phyloP scores from a whole-genome alignment of 2,797 vertebrate genomes.

The Xenops minutus region DNA sequence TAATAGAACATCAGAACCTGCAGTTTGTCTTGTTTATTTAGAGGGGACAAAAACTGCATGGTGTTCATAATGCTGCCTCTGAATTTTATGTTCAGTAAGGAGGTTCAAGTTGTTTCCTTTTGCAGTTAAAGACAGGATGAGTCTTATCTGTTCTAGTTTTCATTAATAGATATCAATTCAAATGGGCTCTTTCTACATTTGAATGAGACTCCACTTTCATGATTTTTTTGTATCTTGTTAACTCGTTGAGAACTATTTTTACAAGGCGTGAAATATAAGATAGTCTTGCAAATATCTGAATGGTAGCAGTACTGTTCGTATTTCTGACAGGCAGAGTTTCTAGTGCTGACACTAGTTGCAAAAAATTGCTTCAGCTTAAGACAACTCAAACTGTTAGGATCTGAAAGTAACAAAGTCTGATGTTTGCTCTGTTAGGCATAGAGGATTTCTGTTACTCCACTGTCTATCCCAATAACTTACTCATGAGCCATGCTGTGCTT shows the following conservation, averaged over 20 bases:
- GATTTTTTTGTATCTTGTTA: background rate
- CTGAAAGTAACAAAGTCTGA: background rate
- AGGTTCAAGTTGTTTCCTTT: background rate
- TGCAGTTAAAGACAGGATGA: background rate
- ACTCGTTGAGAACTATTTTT: background rate
- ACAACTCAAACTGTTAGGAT: background rate
- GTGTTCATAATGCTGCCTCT: background rate
- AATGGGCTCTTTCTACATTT: background rate
- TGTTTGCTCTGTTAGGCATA: rapidly evolving
- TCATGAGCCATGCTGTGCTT: background rate
- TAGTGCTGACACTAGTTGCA: background rate
- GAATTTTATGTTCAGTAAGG: background rate
- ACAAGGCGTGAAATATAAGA: background rate
- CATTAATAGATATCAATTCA: background rate
- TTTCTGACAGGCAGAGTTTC: background rate
- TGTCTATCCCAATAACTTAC: background rate
- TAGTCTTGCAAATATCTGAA: background rate
- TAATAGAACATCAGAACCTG: background rate
- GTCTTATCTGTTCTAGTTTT: background rate
- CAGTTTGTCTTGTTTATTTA: background rate
- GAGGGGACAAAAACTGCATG: background rate
- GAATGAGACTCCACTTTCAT: background rate
- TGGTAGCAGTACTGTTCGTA: background rate
- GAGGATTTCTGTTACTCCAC: background rate
- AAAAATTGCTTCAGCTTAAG: background rate